These are phyloP conservation scores for Acanthochromis polyacanthus DNA, from an alignment of 2,113 vertebrate genomes.

Conservation along the genomic window DNA sequence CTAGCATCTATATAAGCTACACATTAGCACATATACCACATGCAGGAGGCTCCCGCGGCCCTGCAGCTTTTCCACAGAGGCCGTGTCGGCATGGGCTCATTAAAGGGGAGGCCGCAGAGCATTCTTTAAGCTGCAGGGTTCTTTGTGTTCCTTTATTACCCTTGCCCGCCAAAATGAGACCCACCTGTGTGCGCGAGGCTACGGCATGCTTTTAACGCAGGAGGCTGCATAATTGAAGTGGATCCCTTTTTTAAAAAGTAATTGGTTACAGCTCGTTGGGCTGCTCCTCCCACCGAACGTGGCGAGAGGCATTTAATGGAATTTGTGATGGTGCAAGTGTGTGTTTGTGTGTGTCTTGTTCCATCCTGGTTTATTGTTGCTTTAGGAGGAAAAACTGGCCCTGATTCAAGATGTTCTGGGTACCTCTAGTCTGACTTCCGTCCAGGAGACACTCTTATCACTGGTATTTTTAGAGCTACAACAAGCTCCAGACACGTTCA, in stretches of 20 bases:
- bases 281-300: constrained; percentile 61
- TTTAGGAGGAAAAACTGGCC: constrained; percentile 39
- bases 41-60: constrained; percentile 49
- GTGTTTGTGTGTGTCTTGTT: constrained; percentile 1
- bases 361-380: constrained; percentile 27
- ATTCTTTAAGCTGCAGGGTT: constrained; percentile 76
- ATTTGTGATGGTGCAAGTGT: neutral
- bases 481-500: constrained; percentile 29
- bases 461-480: constrained; percentile 3
- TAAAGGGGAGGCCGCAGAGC: constrained; percentile 72
- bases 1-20: constrained; percentile 16
- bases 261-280: constrained; percentile 81
- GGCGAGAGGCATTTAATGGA: constrained; percentile 37
- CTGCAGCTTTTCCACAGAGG: constrained; percentile 56
- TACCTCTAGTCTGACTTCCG: constrained; percentile 17
- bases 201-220: constrained; percentile 57
- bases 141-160: constrained; percentile 80
- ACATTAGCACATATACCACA: constrained; percentile 34
- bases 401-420: constrained; percentile 20
- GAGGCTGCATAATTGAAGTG: constrained; percentile 73
- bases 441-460: constrained; percentile 24
- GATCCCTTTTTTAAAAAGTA: constrained; percentile 59
- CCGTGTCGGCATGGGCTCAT: constrained; percentile 71
- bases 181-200: constrained; percentile 72
- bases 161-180: constrained; percentile 76